A percentile compares a stretch with the other conserved stretches of the same genome.
Evolutionary conservation across 2,888 invertebrate species (phyloP).

Genomic region (Rhagophthalmus giganteus): DNA sequence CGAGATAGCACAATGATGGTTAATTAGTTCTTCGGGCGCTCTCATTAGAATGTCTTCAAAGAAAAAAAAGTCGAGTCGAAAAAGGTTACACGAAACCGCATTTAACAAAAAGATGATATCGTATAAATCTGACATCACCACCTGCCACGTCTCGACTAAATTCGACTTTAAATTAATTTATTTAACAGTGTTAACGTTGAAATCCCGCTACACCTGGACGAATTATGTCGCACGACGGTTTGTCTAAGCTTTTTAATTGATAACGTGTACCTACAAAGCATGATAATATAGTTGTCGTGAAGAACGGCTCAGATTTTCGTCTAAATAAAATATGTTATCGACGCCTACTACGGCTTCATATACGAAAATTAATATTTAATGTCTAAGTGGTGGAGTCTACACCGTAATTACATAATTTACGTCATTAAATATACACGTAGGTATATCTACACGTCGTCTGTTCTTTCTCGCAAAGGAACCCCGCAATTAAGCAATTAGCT

Average conservation of each 20-base stretch:
- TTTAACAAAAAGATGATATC: too few relatives aligned
- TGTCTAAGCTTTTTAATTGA: not conserved
- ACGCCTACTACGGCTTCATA: conserved; percentile 2
- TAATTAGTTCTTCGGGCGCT: not conserved
- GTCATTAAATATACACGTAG: conserved; percentile 16
- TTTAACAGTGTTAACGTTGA: too few relatives aligned
- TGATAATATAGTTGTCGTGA: conserved; percentile 1
- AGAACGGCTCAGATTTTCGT: conserved; percentile 6
- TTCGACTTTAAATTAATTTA: too few relatives aligned
- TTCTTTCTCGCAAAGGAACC: too few relatives aligned
- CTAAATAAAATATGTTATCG: conserved; percentile 14
- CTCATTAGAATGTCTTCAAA: not conserved
- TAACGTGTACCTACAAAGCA: not conserved
- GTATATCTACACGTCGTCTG: conserved; percentile 19
- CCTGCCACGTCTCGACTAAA: too few relatives aligned
- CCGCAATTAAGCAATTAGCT: too few relatives aligned
- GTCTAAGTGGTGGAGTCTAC: conserved; percentile 4
- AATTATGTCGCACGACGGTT: not conserved
- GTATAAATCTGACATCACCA: too few relatives aligned
- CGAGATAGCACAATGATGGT: not conserved
- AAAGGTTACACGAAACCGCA: too few relatives aligned
- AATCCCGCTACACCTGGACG: too few relatives aligned
- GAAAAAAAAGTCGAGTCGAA: not conserved
- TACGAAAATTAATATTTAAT: conserved; percentile 16
- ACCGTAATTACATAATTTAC: conserved; percentile 22